Evolutionary conservation across 30 jellyfish, hydroid and myxozoan genomes (phyloP).

Genomic region (Turritopsis dohrnii): DNA sequence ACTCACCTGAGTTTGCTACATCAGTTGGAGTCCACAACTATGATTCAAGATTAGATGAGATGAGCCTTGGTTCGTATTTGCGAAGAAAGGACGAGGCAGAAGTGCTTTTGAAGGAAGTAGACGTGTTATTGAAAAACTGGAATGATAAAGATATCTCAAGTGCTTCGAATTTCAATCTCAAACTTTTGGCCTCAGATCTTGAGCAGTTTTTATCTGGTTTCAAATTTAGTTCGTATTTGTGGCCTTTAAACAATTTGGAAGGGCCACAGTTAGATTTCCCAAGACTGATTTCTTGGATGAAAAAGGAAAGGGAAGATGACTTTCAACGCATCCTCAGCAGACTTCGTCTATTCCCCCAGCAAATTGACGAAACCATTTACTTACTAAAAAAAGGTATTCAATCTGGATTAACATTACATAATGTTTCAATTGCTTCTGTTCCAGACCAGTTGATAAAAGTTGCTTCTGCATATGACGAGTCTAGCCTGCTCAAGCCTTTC

Average conservation of each 20-base stretch:
- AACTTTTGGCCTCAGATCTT: slow-evolving; percentile 49
- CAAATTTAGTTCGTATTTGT: slow-evolving; percentile 48
- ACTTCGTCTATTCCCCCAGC: slow-evolving; percentile 51
- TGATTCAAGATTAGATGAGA: slow-evolving; percentile 54
- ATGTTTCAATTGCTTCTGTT: slow-evolving; percentile 49
- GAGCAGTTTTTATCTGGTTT: slow-evolving; percentile 52
- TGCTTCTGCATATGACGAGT: slow-evolving; percentile 31
- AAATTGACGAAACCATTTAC: slow-evolving; percentile 42
- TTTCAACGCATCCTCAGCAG: slow-evolving; percentile 52
- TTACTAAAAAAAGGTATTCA: slow-evolving; percentile 49
- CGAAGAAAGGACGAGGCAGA: slow-evolving; percentile 46
- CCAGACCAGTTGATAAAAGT: slow-evolving; percentile 36
- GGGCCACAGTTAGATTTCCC: slow-evolving; percentile 97
- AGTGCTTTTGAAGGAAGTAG: slow-evolving; percentile 23
- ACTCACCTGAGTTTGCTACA: slow-evolving; percentile 90
- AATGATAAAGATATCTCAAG: not conserved
- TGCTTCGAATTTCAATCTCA: slow-evolving; percentile 19
- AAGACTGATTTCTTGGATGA: slow-evolving; percentile 79
- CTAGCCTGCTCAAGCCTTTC: slow-evolving; percentile 55
- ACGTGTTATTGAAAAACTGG: not conserved
- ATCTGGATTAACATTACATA: slow-evolving; percentile 39
- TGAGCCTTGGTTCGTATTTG: slow-evolving; percentile 41
- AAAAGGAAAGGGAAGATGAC: slow-evolving; percentile 54
- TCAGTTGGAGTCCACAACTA: slow-evolving; percentile 64
- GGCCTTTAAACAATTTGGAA: slow-evolving; percentile 72